These are phyloP conservation scores for Poeciliopsis turrubarensis DNA, from an alignment of 2,113 vertebrate genomes.

Conservation along the genomic window DNA sequence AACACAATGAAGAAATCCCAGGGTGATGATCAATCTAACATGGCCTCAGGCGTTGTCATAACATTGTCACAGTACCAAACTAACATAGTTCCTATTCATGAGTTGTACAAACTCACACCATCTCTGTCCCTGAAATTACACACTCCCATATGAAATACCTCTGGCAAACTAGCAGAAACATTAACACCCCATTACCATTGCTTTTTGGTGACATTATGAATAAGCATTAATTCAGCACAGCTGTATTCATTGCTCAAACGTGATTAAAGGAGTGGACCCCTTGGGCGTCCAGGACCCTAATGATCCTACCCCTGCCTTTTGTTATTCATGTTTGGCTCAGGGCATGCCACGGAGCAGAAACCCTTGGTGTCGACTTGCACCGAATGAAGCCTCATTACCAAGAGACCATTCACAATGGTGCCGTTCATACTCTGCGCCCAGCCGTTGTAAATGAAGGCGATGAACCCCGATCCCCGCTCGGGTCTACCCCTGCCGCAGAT, in stretches of 20 bases:
- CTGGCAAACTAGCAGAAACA: conserved; percentile 51
- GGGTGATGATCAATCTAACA: conserved; percentile 55
- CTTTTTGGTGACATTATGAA: conserved; percentile 69
- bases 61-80: conserved; percentile 56
- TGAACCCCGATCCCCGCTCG: conserved; percentile 20
- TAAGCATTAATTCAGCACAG: conserved; percentile 75
- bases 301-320: conserved; percentile 76
- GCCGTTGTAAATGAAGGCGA: conserved; percentile 62
- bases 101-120: conserved; percentile 56
- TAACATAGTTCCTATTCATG: conserved; percentile 39
- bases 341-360: conserved; percentile 70
- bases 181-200: conserved; percentile 65
- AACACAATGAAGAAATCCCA: conserved; percentile 51
- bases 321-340: conserved; percentile 72
- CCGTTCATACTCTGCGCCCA: conserved; percentile 37
- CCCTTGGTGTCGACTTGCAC: conserved; percentile 60
- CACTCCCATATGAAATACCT: conserved; percentile 41
- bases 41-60: conserved; percentile 64
- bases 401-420: conserved; percentile 67
- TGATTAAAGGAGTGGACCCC: conserved; percentile 76
- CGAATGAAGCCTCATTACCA: conserved; percentile 75
- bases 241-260: conserved; percentile 79
- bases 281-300: conserved; percentile 68
- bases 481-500: conserved; percentile 52
- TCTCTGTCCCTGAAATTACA: conserved; percentile 54